Evolutionary conservation across 2,797 vertebrate species (phyloP).

Genomic region (Cryptoprocta ferox): DNA sequence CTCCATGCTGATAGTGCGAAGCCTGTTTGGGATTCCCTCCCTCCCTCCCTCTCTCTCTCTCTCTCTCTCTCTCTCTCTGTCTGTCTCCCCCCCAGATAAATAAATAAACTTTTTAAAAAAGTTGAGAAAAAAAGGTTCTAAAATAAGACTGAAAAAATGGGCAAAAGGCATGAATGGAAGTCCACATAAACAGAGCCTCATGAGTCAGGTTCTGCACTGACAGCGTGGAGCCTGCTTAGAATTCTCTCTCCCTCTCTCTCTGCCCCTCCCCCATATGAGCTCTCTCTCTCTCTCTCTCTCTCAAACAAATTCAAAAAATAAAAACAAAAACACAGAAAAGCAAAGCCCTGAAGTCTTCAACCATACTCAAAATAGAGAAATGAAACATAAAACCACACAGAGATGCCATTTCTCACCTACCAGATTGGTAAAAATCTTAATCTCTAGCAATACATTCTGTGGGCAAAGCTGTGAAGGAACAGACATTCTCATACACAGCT

Average conservation of each 20-base stretch:
- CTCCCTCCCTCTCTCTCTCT: too few relatives aligned
- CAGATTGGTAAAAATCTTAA: not conserved
- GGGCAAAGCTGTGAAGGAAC: not conserved
- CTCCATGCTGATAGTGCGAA: too few relatives aligned
- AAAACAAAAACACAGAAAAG: not conserved
- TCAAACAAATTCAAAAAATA: too few relatives aligned
- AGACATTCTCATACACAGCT: not conserved
- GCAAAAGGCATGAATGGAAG: not conserved
- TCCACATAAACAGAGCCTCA: not conserved
- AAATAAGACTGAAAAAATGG: not conserved
- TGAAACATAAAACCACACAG: not conserved
- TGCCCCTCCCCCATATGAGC: too few relatives aligned
- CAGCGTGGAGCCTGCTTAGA: too few relatives aligned
- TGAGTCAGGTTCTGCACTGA: too few relatives aligned
- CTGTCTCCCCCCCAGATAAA: too few relatives aligned
- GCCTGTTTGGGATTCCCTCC: too few relatives aligned
- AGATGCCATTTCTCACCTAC: not conserved
- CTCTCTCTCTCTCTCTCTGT: too few relatives aligned
- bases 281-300: too few relatives aligned
- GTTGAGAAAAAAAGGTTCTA: not conserved
- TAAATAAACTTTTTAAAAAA: too few relatives aligned
- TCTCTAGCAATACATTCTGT: not conserved
- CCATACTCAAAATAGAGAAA: not conserved
- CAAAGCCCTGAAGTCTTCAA: not conserved
- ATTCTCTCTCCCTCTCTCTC: too few relatives aligned